Conservation (phyloP, 2,888 invertebrate genomes). For the Asteroscopus sphinx region DNA sequence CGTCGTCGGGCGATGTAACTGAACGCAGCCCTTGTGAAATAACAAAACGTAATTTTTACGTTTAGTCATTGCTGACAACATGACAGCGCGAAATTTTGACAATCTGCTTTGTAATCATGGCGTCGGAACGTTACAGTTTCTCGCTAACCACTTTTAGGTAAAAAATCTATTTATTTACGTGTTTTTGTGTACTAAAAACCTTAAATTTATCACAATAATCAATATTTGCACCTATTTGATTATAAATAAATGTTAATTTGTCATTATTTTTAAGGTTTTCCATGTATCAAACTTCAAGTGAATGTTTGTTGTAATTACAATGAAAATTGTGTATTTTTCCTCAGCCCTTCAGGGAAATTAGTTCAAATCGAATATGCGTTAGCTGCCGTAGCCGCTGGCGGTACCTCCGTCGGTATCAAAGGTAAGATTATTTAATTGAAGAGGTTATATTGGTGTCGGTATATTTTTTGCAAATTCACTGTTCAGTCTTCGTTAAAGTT, state of each 20-base stretch:
- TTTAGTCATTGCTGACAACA: conserved; percentile 60
- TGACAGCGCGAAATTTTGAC: conserved; percentile 71
- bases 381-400: conserved; percentile 99
- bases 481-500: background rate
- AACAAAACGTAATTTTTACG: conserved; percentile 50
- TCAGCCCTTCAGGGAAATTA: conserved; percentile 99
- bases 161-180: conserved; percentile 68
- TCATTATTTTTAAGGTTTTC: conserved; percentile 21
- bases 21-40: rapidly evolving
- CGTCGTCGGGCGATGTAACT: no score
- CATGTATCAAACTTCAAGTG: conserved; percentile 24
- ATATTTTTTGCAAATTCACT: conserved; percentile 26
- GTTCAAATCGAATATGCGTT: conserved; percentile 99
- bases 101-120: conserved; percentile 93
- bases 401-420: conserved; percentile 99
- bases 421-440: conserved; percentile 85
- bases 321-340: conserved; percentile 69
- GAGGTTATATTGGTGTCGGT: conserved; percentile 63
- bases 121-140: conserved; percentile 98
- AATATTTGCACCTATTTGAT: background rate
- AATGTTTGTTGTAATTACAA: conserved; percentile 40
- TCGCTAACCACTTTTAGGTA: conserved; percentile 95
- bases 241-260: conserved; percentile 1
- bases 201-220: conserved; percentile 1
- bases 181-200: conserved; percentile 19